Percentiles rank a stretch among this genome's conserved stretches.
Conservation (phyloP, 2,888 invertebrate species). For the Cephus pygmeus region DNA sequence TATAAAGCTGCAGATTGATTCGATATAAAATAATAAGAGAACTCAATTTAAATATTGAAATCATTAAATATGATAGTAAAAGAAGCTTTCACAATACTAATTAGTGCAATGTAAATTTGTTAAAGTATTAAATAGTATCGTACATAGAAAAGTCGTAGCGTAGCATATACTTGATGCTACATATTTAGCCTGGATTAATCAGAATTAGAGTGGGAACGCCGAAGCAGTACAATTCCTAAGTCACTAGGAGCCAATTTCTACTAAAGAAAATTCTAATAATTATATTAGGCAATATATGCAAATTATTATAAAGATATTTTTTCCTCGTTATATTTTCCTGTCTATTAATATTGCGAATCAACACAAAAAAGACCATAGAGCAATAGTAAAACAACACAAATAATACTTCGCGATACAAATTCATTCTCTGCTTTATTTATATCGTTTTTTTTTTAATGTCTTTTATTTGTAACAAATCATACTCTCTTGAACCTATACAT, state of each 20-base stretch:
- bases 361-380: not conserved
- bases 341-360: not conserved
- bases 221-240: constrained; percentile 24
- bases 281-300: constrained; percentile 1
- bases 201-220: constrained; percentile 36
- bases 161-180: not conserved
- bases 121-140: not conserved
- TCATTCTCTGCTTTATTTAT: not conserved
- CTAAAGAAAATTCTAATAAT: constrained; percentile 15
- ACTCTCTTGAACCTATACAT: not conserved
- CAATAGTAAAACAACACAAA: not conserved
- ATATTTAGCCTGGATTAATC: not conserved
- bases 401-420: not conserved
- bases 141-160: not conserved
- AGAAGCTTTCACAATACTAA: not conserved
- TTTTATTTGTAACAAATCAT: not conserved
- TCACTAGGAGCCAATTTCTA: constrained; percentile 40
- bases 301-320: constrained; percentile 3
- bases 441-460: not conserved
- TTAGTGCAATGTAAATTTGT: not conserved
- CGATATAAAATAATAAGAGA: not conserved
- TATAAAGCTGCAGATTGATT: not conserved
- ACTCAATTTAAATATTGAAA: not conserved
- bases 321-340: constrained; percentile 12
- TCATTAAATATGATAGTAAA: not conserved